phyloP scores from a whole-genome alignment of 2,797 vertebrate genomes.

The Pteropus rufus region DNA sequence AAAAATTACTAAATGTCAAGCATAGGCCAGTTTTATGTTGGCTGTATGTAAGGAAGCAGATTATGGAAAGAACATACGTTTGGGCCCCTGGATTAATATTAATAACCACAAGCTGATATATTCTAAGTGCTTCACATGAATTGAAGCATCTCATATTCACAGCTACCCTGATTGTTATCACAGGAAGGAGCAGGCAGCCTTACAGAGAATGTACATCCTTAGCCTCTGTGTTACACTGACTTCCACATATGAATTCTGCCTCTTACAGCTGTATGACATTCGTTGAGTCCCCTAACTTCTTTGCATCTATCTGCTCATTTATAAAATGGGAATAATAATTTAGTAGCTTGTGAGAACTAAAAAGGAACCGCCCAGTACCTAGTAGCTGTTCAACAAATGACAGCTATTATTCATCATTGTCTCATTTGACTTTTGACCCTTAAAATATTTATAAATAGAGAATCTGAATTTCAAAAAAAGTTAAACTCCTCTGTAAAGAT shows the following conservation, averaged over 20 bases:
- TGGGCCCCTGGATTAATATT: accelerated
- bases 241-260: not conserved
- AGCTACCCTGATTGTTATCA: not conserved
- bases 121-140: not conserved
- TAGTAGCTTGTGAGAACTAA: not conserved
- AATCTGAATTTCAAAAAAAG: not conserved
- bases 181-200: not conserved
- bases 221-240: not conserved
- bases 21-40: not conserved
- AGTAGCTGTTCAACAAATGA: not conserved
- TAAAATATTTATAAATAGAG: not conserved
- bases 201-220: not conserved
- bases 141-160: not conserved
- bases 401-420: not conserved
- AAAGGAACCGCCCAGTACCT: not conserved
- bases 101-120: not conserved
- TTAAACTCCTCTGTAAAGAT: not conserved
- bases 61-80: not conserved
- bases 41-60: not conserved
- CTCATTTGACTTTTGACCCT: not conserved
- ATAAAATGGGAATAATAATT: not conserved
- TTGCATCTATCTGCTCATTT: not conserved
- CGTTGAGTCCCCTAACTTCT: not conserved
- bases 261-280: not conserved
- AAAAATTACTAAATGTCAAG: not conserved